A percentile compares a stretch with the other conserved stretches of the same genome.
Evolutionary conservation across 2,888 invertebrate genomes (phyloP).

Genomic region (Melieria omissa): DNA sequence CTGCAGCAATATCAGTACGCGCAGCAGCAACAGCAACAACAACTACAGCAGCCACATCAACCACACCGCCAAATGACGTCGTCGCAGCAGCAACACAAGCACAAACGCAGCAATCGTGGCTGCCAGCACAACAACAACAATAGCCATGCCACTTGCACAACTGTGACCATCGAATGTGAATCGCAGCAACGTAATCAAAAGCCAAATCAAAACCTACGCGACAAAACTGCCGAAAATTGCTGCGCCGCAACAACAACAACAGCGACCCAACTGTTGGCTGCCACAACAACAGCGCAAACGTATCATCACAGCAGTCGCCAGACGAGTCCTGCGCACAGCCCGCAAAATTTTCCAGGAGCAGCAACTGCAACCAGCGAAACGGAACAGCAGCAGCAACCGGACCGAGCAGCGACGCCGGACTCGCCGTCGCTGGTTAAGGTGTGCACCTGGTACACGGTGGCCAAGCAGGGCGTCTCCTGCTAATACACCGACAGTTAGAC

Average conservation of each 20-base stretch:
- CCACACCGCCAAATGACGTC: slow-evolving; percentile 33
- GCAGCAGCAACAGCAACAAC: slow-evolving; percentile 33
- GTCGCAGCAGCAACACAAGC: slow-evolving; percentile 42
- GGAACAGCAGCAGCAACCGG: slow-evolving; percentile 33
- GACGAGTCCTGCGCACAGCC: slow-evolving; percentile 14
- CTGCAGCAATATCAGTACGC: slow-evolving; percentile 25
- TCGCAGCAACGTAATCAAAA: slow-evolving; percentile 28
- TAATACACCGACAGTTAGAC: slow-evolving; percentile 47
- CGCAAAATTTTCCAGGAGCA: slow-evolving; percentile 2
- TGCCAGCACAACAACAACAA: slow-evolving; percentile 34
- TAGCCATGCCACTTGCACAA: slow-evolving; percentile 35
- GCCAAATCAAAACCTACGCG: slow-evolving; percentile 34
- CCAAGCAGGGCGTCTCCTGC: slow-evolving; percentile 68
- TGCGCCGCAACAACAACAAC: slow-evolving; percentile 32
- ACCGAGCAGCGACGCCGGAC: slow-evolving; percentile 53
- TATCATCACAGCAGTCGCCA: slow-evolving; percentile 32
- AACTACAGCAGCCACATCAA: slow-evolving; percentile 32
- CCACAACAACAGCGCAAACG: slow-evolving; percentile 14
- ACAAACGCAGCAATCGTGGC: slow-evolving; percentile 32
- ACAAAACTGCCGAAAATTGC: slow-evolving; percentile 33
- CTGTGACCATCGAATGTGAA: slow-evolving; percentile 40
- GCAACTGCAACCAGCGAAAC: slow-evolving; percentile 23
- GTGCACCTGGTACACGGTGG: slow-evolving; percentile 67
- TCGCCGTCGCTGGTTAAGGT: slow-evolving; percentile 66
- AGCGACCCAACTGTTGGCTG: not conserved